phyloP scores from a whole-genome alignment of 1,140 invertebrate genomes.

The Drosophila chauvacae region DNA sequence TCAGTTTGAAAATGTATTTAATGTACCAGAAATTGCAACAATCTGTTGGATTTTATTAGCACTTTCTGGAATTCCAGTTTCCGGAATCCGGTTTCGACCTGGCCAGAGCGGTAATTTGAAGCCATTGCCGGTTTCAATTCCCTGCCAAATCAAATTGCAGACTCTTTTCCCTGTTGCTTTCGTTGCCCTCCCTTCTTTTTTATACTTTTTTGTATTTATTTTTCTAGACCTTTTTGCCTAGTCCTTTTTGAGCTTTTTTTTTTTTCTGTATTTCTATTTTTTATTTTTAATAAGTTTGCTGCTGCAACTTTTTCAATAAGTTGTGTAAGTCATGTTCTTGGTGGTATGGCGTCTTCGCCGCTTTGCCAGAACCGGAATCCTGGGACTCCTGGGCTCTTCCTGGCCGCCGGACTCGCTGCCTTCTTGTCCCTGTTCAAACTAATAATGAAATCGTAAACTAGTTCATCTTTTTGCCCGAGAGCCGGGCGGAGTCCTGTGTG shows the following conservation, averaged over 20 bases:
- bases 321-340: slow-evolving; percentile 57
- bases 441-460: slow-evolving; percentile 83
- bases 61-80: neutral
- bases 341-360: slow-evolving; percentile 38
- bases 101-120: slow-evolving; percentile 32
- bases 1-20: neutral
- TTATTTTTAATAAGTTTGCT: slow-evolving; percentile 52
- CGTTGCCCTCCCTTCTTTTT: neutral
- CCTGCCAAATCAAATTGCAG: slow-evolving; percentile 10
- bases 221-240: neutral
- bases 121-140: slow-evolving; percentile 15
- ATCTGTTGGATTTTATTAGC: slow-evolving; percentile 24
- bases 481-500: slow-evolving; percentile 23
- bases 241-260: neutral
- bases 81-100: slow-evolving; percentile 11
- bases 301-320: slow-evolving; percentile 78
- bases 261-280: neutral
- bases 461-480: slow-evolving; percentile 65
- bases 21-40: slow-evolving; percentile 4
- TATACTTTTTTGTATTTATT: neutral
- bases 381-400: neutral
- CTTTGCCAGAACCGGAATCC: slow-evolving; percentile 23
- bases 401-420: slow-evolving; percentile 5
- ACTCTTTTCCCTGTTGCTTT: neutral
- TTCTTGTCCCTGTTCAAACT: slow-evolving; percentile 73